Base-by-base conservation (phyloP, 2,113 vertebrate species). In the Spea bombifrons region DNA sequence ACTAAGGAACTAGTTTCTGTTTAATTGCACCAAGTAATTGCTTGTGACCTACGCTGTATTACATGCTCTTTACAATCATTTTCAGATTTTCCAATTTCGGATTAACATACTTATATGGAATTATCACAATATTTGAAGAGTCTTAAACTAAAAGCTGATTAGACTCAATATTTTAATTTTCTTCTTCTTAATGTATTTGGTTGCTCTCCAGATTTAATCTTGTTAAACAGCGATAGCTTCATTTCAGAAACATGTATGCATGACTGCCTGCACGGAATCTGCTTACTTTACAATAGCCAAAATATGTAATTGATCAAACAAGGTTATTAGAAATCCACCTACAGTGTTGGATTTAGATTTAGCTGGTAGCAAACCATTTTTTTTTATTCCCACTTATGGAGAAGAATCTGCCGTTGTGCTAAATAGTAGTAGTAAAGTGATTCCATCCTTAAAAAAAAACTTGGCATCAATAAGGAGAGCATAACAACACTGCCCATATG, bases 101-200 rank as follows among this genome's bases (percentile, higher is more conserved):
- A 61, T 77, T 77, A 71, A 16, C 16, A 71, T 71, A 53, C 48
- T 64, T 46, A 65, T 50, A 44, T 77, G 47, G 68, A 71, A 71
- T 71, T 71, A 71, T 71, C 47, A 49, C 76, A 71, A 71, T 71
- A 71, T 71, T 71, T 70, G 53, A 55, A 53, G 73, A 76, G 66
- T 48, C 52, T 66, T 65, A 59, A 76, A 49, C 75, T 13, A 17
- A 64, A 71, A 78, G 13, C 76, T 45, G 16, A 78, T 78, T 71
- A 78, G 67, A 47, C 43, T 64, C 43, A 48, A 15, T 59, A 12
- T 48, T 65, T 78, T 71, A 71, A 64, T 63, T 78, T 63, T 30
- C 55, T 7, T 48, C 8, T 63, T 30, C 53, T 50, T 63, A 76
- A 76, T 69, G 53, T 50, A 69, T 71, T 71, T 64, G 53, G 13